phyloP scores from a whole-genome alignment of 2,113 vertebrate species.

The Etheostoma cragini region DNA sequence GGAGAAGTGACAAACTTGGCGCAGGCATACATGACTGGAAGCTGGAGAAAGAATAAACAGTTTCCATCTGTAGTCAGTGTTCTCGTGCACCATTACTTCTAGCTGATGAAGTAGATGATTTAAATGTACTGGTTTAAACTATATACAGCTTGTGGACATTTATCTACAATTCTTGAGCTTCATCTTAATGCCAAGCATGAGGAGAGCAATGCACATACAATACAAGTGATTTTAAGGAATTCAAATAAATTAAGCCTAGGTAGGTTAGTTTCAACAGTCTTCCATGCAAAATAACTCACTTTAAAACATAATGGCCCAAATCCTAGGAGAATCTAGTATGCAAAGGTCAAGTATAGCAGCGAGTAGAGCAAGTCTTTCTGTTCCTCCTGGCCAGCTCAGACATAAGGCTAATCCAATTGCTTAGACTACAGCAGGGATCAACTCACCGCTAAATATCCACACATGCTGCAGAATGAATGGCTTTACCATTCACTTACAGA shows the following conservation, averaged over 20 bases:
- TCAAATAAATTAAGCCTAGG: background rate
- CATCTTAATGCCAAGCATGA: background rate
- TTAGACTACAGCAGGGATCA: conserved; percentile 24
- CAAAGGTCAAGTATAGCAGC: background rate
- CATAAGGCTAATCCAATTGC: conserved; percentile 49
- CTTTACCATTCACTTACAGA: background rate
- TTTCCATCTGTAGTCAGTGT: background rate
- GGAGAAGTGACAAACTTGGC: conserved; percentile 85
- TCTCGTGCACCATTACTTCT: background rate
- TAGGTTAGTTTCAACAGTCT: too few species aligned
- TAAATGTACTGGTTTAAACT: background rate
- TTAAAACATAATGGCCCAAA: background rate
- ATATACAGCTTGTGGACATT: too few species aligned
- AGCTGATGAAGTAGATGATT: background rate
- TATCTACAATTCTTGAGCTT: background rate
- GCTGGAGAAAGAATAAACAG: conserved; percentile 53
- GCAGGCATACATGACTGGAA: conserved; percentile 85
- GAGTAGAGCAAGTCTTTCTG: background rate
- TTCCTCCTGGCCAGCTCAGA: background rate
- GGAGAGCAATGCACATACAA: background rate
- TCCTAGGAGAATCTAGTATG: background rate
- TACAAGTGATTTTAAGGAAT: background rate
- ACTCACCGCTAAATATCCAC: background rate
- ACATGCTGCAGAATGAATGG: conserved; percentile 23
- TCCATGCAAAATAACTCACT: background rate